Conservation (phyloP, 2,113 vertebrate genomes). For the Podarcis raffonei region DNA sequence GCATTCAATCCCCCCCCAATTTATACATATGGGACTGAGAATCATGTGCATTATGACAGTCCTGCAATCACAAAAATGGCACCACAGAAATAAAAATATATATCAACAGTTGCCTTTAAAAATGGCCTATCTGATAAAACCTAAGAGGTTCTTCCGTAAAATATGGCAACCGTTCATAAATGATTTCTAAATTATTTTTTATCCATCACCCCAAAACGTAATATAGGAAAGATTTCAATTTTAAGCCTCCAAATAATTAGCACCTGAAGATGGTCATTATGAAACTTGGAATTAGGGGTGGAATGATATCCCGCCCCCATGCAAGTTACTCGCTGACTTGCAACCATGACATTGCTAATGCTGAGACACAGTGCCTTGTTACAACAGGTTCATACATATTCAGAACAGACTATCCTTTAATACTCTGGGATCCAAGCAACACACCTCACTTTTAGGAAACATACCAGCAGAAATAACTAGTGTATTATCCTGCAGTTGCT, state of each 20-base stretch:
- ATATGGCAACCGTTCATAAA: slow-evolving; percentile 64
- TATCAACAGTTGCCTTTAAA: not conserved
- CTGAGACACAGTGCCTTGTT: slow-evolving; percentile 54
- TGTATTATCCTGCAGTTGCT: slow-evolving; percentile 88
- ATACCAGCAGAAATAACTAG: slow-evolving; percentile 89
- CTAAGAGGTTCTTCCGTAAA: slow-evolving; percentile 1
- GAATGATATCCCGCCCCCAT: slow-evolving; percentile 11
- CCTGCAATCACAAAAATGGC: not conserved
- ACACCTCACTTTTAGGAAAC: slow-evolving; percentile 85
- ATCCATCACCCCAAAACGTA: slow-evolving; percentile 62
- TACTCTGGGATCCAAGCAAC: slow-evolving; percentile 75
- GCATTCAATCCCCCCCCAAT: too few species aligned
- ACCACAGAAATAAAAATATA: not conserved
- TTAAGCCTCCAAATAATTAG: slow-evolving; percentile 54
- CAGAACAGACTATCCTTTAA: slow-evolving; percentile 70
- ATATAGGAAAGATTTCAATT: slow-evolving; percentile 64
- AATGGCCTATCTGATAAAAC: not conserved
- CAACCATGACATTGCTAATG: slow-evolving; percentile 57
- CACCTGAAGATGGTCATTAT: slow-evolving; percentile 38
- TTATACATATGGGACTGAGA: not conserved
- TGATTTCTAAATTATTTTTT: slow-evolving; percentile 62
- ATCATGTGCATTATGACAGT: not conserved
- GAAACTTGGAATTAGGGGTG: slow-evolving; percentile 46
- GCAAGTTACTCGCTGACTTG: slow-evolving; percentile 46
- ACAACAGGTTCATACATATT: slow-evolving; percentile 80